Evolutionary conservation across 2,797 vertebrate species (phyloP).

Genomic region (Megaceryle alcyon): DNA sequence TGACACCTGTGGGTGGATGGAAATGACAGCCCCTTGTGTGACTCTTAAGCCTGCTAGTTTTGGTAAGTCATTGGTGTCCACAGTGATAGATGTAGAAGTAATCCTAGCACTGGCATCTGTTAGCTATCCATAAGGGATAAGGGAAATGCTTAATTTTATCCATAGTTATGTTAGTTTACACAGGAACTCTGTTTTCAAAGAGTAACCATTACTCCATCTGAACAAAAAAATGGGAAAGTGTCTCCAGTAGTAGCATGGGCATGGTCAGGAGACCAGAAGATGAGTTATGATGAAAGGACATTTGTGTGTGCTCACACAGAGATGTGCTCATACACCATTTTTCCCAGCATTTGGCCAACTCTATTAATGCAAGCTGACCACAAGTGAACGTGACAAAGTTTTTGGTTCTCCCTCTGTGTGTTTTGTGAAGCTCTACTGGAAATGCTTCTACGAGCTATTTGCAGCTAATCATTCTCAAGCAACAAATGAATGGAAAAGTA

Average conservation of each 20-base stretch:
- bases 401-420: background rate
- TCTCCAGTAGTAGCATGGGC: background rate
- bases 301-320: background rate
- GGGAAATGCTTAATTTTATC: background rate
- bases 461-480: constrained; percentile 37
- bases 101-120: background rate
- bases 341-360: background rate
- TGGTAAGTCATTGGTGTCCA: background rate
- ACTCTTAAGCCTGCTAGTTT: background rate
- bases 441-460: constrained; percentile 16
- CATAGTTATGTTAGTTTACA: background rate
- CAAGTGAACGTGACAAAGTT: background rate
- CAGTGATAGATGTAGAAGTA: background rate
- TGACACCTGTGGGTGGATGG: background rate
- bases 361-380: background rate
- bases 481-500: constrained; percentile 31
- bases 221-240: background rate
- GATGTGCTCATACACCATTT: background rate
- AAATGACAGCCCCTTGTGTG: background rate
- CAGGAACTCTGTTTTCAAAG: background rate
- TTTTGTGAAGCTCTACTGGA: constrained; percentile 6
- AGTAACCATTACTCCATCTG: background rate
- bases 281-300: background rate
- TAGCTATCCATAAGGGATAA: background rate
- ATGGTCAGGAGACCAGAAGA: background rate